Percentiles rank a stretch among this genome's conserved stretches.
Conservation (phyloP, 1,140 invertebrate species). For the Sipha flava region DNA sequence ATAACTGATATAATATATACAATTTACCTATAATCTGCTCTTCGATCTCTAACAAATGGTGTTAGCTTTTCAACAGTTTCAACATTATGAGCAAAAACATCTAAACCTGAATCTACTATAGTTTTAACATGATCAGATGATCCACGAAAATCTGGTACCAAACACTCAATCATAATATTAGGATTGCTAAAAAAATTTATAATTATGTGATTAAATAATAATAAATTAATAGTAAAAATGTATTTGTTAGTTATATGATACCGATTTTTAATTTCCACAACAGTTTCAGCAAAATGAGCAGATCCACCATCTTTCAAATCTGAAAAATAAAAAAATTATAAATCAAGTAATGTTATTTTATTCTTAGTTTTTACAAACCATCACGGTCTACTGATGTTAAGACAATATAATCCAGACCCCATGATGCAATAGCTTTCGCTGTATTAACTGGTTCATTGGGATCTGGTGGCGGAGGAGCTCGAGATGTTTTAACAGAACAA, state of each 20-base stretch:
- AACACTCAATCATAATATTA: slow-evolving; percentile 87
- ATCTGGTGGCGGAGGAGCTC: slow-evolving; percentile 83
- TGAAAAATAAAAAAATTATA: slow-evolving; percentile 43
- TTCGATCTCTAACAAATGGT: slow-evolving; percentile 82
- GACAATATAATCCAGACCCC: slow-evolving; percentile 96
- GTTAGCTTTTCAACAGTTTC: slow-evolving; percentile 87
- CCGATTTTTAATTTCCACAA: slow-evolving; percentile 65
- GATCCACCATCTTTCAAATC: slow-evolving; percentile 87
- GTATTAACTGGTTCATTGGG: slow-evolving; percentile 87
- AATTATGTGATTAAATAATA: not conserved
- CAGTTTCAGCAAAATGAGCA: slow-evolving; percentile 83
- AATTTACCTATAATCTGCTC: slow-evolving; percentile 60
- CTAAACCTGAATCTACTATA: slow-evolving; percentile 73
- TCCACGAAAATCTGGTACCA: slow-evolving; percentile 93
- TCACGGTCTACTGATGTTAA: slow-evolving; percentile 97
- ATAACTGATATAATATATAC: not conserved
- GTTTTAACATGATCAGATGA: slow-evolving; percentile 63
- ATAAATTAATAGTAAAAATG: not conserved
- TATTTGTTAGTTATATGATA: slow-evolving; percentile 40
- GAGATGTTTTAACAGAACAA: slow-evolving; percentile 96
- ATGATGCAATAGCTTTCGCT: slow-evolving; percentile 80
- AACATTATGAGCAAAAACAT: slow-evolving; percentile 95
- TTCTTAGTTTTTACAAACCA: slow-evolving; percentile 49
- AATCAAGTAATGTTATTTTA: not conserved
- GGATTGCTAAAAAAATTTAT: slow-evolving; percentile 54